Conservation (phyloP, 1,140 invertebrate species). For the Drosophila trapezifrons region DNA sequence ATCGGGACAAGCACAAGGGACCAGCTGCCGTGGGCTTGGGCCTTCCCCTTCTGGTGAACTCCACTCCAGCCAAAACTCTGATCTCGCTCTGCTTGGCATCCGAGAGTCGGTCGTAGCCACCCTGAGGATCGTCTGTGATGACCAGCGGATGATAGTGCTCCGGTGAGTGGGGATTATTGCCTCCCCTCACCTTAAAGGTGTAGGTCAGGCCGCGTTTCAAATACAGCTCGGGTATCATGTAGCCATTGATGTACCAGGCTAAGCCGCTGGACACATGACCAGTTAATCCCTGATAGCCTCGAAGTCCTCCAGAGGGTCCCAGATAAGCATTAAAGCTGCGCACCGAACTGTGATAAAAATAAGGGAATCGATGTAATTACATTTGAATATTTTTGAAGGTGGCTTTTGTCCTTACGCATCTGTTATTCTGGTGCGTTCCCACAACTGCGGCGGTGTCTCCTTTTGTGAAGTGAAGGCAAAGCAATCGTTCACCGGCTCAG, state of each 20-base stretch:
- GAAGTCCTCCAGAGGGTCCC: slow-evolving; percentile 91
- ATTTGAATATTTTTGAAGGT: too few species aligned
- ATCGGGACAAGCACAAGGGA: slow-evolving; percentile 90
- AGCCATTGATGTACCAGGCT: slow-evolving; percentile 89
- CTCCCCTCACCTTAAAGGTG: slow-evolving; percentile 92
- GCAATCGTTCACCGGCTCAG: slow-evolving; percentile 88
- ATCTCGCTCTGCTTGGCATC: slow-evolving; percentile 90
- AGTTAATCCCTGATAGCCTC: slow-evolving; percentile 91
- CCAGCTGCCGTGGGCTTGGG: slow-evolving; percentile 92
- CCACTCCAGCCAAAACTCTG: slow-evolving; percentile 93
- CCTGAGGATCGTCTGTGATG: slow-evolving; percentile 93
- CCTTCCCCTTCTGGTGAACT: slow-evolving; percentile 91
- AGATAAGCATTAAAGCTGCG: slow-evolving; percentile 90
- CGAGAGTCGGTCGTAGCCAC: slow-evolving; percentile 90
- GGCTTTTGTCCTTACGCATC: slow-evolving; percentile 85
- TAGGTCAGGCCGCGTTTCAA: slow-evolving; percentile 93
- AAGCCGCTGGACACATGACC: slow-evolving; percentile 84
- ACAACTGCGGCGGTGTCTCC: slow-evolving; percentile 86
- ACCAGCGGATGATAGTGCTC: slow-evolving; percentile 96
- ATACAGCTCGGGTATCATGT: slow-evolving; percentile 93
- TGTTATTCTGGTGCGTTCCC: slow-evolving; percentile 91
- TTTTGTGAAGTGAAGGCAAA: slow-evolving; percentile 87
- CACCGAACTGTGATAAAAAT: slow-evolving; percentile 84
- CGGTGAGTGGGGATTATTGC: slow-evolving; percentile 95
- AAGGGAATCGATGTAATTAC: not conserved